Evolutionary conservation across 1,140 invertebrate species (phyloP).

Genomic region (Melitaea cinxia): DNA sequence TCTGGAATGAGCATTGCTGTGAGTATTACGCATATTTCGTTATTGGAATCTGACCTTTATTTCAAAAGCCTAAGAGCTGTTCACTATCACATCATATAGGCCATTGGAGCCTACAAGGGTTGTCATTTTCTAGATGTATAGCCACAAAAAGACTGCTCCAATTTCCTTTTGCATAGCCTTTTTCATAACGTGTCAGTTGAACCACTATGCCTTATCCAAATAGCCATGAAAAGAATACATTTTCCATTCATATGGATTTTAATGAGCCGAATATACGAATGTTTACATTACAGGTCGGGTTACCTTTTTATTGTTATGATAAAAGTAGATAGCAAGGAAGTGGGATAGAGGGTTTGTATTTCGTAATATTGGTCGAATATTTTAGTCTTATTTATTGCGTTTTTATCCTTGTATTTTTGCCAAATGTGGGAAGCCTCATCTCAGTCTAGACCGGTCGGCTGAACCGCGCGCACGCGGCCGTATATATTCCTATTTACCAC

Average conservation of each 20-base stretch:
- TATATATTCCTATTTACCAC: slow-evolving; percentile 11
- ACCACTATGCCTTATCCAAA: slow-evolving; percentile 20
- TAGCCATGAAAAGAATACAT: slow-evolving; percentile 13
- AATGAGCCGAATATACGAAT: slow-evolving; percentile 16
- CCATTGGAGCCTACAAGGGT: slow-evolving; percentile 26
- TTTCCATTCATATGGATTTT: slow-evolving; percentile 16
- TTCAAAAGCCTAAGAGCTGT: slow-evolving; percentile 16
- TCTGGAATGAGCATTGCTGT: not conserved
- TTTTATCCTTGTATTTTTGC: slow-evolving; percentile 63
- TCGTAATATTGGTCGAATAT: slow-evolving; percentile 43
- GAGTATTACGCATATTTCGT: not conserved
- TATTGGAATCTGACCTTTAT: slow-evolving; percentile 14
- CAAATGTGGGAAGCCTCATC: slow-evolving; percentile 48
- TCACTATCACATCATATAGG: slow-evolving; percentile 18
- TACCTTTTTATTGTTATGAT: slow-evolving; percentile 24
- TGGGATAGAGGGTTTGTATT: slow-evolving; percentile 35
- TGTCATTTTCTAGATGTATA: slow-evolving; percentile 33
- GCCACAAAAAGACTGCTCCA: slow-evolving; percentile 29
- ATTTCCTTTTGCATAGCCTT: slow-evolving; percentile 32
- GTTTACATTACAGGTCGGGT: slow-evolving; percentile 12
- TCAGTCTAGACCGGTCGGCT: slow-evolving; percentile 65
- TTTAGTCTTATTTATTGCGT: slow-evolving; percentile 39
- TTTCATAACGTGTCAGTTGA: slow-evolving; percentile 25
- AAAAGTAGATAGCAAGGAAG: slow-evolving; percentile 15
- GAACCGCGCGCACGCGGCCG: slow-evolving; percentile 53